Evolutionary conservation across 2,113 vertebrate species (phyloP), one percentile per base, ranked within the genome.

Genomic region (Tetrax tetrax): DNA sequence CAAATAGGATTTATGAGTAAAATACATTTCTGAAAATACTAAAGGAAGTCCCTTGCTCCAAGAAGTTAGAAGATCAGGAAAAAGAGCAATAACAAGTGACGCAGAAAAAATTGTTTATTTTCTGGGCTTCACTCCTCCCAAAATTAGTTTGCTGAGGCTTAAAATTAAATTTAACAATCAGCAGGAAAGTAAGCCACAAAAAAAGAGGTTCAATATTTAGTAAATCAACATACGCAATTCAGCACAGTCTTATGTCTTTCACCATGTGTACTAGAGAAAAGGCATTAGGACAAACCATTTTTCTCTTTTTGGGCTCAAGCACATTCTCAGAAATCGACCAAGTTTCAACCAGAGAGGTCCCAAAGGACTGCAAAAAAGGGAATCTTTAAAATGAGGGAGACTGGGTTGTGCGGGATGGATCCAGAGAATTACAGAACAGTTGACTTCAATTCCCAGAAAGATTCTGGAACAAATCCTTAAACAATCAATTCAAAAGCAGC

Each of bases 391-490:
- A 87, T 71, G 13, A 41, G 18, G 21, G 7, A 7, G 14, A 21
- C 1, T 0, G 37, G 3, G 2, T 2, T 7, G 12, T 4, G 7
- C 3, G 15, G 29, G 41, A 83, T 50, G 24, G n/a, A 89, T 74
- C 22, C 45, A 63, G 71, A 89, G 81, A 76, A 90, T 72, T 88
- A 71, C 74, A 56, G 43, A 84, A 33, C 20, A 47, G 12, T 82
- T 87, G 65, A 93, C 48, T 95, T 90, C 53, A 93, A 69, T 93
- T 96, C 91, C 84, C 91, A 91, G 91, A 91, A 93, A 91, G 47
- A 65, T 83, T 76, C 66, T 94, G 74, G 70, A 94, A 89, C 53
- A 76, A 94, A 83, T 35, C 50, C 87, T 65, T 69, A 79, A 93
- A 72, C 54, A 87, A 91, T 95, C 66, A 87, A 65, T 94, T 89